These are phyloP conservation scores for Linepithema humile DNA, from an alignment of 1,140 invertebrate species.

Conservation along the genomic window DNA sequence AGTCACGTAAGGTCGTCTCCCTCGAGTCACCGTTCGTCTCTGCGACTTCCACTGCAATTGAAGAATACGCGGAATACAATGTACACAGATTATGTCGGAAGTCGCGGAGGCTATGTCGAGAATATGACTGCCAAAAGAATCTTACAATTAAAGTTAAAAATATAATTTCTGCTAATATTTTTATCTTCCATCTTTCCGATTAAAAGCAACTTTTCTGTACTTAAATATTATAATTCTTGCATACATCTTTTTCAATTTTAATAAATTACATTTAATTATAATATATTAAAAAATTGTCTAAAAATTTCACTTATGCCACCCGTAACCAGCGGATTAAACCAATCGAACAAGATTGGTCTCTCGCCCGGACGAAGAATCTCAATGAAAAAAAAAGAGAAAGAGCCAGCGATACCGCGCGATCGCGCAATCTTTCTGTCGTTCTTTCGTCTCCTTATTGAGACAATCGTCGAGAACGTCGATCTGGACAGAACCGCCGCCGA, in stretches of 20 bases:
- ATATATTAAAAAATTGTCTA: background rate
- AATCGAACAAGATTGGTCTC: background rate
- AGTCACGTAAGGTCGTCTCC: constrained; percentile 37
- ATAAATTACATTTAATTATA: no score
- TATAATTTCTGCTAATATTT: background rate
- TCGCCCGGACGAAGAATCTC: background rate
- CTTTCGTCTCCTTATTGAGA: constrained; percentile 67
- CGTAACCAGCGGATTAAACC: background rate
- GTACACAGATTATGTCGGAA: background rate
- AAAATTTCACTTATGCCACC: background rate
- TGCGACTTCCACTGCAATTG: constrained; percentile 37
- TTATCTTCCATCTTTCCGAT: background rate
- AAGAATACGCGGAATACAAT: constrained; percentile 19
- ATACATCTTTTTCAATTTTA: background rate
- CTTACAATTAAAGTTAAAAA: background rate
- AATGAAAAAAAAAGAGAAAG: no score
- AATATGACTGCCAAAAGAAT: background rate
- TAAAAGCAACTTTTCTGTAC: background rate
- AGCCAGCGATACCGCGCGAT: constrained; percentile 28
- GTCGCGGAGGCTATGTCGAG: no score
- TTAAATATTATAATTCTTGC: background rate
- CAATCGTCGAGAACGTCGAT: constrained; percentile 32
- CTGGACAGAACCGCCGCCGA: constrained; percentile 6
- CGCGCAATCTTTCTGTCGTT: constrained; percentile 40
- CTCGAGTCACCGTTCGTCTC: constrained; percentile 38